A percentile compares a stretch with the other conserved stretches of the same genome.
These are phyloP conservation scores for Cremastobaeus sp. DNA, from an alignment of 2,888 invertebrate genomes.

Conservation along the genomic window DNA sequence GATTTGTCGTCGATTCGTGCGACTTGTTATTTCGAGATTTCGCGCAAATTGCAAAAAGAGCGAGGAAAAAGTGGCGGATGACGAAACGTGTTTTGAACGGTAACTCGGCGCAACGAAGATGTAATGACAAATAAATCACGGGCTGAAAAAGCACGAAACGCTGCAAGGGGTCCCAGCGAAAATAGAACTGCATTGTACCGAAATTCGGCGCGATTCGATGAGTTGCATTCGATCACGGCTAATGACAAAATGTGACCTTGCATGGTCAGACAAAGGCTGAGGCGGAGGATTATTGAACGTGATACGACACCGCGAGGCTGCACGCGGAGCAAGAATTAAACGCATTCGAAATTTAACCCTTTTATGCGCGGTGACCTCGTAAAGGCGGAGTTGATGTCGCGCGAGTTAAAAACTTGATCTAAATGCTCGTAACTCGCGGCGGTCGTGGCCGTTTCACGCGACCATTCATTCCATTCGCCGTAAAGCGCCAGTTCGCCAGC, in stretches of 20 bases:
- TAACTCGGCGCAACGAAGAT: too few species aligned
- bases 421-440: constrained; percentile 4
- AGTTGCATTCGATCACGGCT: constrained; percentile 23
- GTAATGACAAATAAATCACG: too few species aligned
- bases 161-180: too few species aligned
- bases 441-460: constrained; percentile 2
- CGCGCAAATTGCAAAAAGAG: too few species aligned
- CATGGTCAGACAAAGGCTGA: constrained; percentile 26
- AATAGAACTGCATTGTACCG: too few species aligned
- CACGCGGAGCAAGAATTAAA: constrained; percentile 36
- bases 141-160: too few species aligned
- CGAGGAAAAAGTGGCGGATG: too few species aligned
- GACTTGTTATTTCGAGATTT: too few species aligned
- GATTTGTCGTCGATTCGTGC: too few species aligned
- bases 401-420: constrained; percentile 1
- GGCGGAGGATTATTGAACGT: constrained; percentile 49
- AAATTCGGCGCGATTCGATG: constrained; percentile 3
- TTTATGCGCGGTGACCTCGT: constrained; percentile 56
- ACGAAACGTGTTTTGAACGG: too few species aligned
- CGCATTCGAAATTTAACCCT: constrained; percentile 56
- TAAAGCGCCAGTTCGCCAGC: constrained; percentile 6
- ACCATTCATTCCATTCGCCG: constrained; percentile 11
- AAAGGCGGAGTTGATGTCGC: constrained; percentile 20
- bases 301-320: constrained; percentile 24
- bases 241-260: constrained; percentile 56